These are phyloP conservation scores for Julus scandinavius DNA, from an alignment of 2,888 invertebrate species.

Conservation along the genomic window DNA sequence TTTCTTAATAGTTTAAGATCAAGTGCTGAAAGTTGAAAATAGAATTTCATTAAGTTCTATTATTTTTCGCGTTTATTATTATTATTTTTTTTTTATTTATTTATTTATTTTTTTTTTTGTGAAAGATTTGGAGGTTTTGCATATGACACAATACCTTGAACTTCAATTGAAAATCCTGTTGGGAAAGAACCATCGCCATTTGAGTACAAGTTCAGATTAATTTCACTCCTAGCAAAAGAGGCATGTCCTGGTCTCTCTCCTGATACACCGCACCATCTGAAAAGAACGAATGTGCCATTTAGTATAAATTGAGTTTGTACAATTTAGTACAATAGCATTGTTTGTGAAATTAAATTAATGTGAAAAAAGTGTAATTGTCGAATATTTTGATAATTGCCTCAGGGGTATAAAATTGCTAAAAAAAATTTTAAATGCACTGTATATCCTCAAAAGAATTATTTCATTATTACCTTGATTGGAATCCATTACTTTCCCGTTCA, in stretches of 20 bases:
- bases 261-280: constrained; percentile 55
- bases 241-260: constrained; percentile 54
- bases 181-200: constrained; percentile 54
- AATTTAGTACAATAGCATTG: not conserved
- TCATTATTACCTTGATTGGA: constrained; percentile 56
- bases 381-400: no score
- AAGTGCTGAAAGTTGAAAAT: constrained; percentile 46
- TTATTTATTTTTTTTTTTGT: not conserved
- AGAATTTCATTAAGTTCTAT: not conserved
- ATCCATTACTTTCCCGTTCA: constrained; percentile 57
- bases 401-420: no score
- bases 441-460: not conserved
- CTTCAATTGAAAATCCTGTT: constrained; percentile 55
- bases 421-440: not conserved
- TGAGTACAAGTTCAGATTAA: constrained; percentile 49
- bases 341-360: no score
- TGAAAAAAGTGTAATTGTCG: no score
- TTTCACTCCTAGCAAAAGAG: constrained; percentile 55
- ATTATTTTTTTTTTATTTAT: no score
- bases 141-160: constrained; percentile 51
- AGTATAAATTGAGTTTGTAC: no score
- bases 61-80: no score
- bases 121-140: not conserved
- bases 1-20: constrained; percentile 54
- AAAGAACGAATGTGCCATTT: not conserved